Evolutionary conservation across 2,888 invertebrate genomes (phyloP), one percentile per base, ranked within the genome.

Genomic region (Trisateles emortualis): DNA sequence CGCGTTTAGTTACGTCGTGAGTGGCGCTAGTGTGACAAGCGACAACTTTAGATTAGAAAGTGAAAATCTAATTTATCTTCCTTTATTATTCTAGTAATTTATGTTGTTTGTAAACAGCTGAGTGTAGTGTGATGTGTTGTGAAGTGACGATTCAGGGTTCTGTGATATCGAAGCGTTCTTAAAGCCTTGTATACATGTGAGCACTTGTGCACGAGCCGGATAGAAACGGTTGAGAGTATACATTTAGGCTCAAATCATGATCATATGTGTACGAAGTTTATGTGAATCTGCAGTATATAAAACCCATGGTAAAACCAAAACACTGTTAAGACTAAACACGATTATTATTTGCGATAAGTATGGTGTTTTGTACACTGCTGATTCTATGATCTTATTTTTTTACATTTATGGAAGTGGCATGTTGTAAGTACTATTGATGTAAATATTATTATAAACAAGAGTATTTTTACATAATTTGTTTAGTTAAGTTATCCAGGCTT

Each of bases 111-210:
- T 68, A 61, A 72, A 76, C 72, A 72, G 71, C 71, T 67, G 76
- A 55, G 66, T 65, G 72, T 67, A 55, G 66, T 65, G 72, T 67
- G 61, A 52, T 52, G 58, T 58, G 51, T 64, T 63, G 72, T 64
- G 77, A 75, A 60, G 70, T 64, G 76, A 78, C 68, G 79, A 77
- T 83, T 81, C 77, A 74, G 76, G 81, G 85, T 86, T 82, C 87
- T 88, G 88, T 88, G 88, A 88, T 88, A 88, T 72, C 63, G 74
- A 76, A 69, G 74, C 69, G 67, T 71, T 69, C 38, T 68, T 52
- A 26, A 54, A 66, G 26, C 26, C 8, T 8, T 8, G 8, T 6
- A 8, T 26, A 26, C 26, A 26, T 26, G 26, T n/a, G n/a, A n/a
- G n/a, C n/a, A n/a, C n/a, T n/a, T n/a, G n/a, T n/a, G n/a, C n/a